Base-by-base conservation (phyloP, 2,888 invertebrate species). In the Trissoscelio sp. region DNA sequence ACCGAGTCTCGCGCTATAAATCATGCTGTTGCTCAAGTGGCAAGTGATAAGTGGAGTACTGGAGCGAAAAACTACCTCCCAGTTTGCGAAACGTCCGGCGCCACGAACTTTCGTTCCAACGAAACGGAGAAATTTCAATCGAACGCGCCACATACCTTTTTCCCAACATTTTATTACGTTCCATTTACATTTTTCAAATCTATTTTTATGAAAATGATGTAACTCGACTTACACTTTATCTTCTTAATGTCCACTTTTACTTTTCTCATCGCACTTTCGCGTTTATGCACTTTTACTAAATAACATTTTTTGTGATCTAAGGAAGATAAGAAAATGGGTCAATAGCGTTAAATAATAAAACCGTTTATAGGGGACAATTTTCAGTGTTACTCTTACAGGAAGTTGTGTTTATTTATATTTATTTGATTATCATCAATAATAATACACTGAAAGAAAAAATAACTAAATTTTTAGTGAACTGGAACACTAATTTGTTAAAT, bases 31-130 rank as follows among this genome's bases (percentile, higher is more conserved):
- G 83, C 75, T 84, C 6, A 87, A 88, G 88, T 86, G 85, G 85
- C 79, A 83, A 84, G 81, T 84, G 82, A 87, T 89, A 89, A 89
- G 89, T 89, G 87, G 89, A 89, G 88, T 88, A 89, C 88, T 89
- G 87, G 89, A 88, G 87, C 89, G 88, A 89, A 89, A 89, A 89
- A 89, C 87, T 86, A 87, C 88, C 88, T 88, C 86, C 88, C 87
- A 85, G 86, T 85, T 86, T 75, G 64, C 79, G 62, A 81, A 77
- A 84, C 84, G 80, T 83, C 79, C 18, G 16, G 51, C 22, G 20
- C 37, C 74, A 11, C 39, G 48, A 51, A 80, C 77, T 78, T 67
- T 78, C 84, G 86, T 86, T 86, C 89, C 88, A 86, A 87, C 87
- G 12, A 83, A 86, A 85, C 85, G 85, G 85, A 86, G 88, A 88